Evolutionary conservation across 2,888 invertebrate genomes (phyloP), one percentile per base, ranked within the genome.

Genomic region (Dinocampus coccinellae): DNA sequence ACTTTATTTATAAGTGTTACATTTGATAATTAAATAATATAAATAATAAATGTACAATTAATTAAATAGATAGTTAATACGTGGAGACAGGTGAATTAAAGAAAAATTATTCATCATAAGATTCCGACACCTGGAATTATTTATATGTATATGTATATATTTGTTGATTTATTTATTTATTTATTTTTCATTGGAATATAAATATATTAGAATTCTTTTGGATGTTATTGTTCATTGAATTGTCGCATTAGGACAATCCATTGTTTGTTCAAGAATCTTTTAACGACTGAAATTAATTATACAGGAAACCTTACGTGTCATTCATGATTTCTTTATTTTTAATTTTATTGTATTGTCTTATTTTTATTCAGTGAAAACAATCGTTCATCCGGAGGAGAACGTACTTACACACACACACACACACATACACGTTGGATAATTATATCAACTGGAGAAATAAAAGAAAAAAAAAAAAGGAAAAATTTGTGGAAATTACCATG

Each of bases 141-240:
- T n/a, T n/a, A n/a, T n/a, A n/a, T n/a, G n/a, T n/a, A n/a, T 1
- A 42, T 42, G n/a, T 16, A 2, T 42, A n/a, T 16, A 4, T 13
- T 16, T 42, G 13, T 69, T 67, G 69, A 66, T 36, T 42, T 65
- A 60, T 73, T 75, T 70, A 62, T 75, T 75, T 72, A 73, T 70
- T 72, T 62, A 73, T 52, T 68, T 74, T 73, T 65, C 4, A n/a
- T n/a, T 61, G 63, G 65, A 47, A 34, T 73, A 71, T n/a, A 39
- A 3, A 39, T 39, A n/a, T 3, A n/a, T 39, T 39, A 3, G 39
- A n/a, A 39, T 39, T 2, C 13, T 39, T n/a, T n/a, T n/a, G n/a
- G 4, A 39, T 13, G 11, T 39, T 4, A n/a, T 58, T 47, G 34
- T 58, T 13, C 29, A 62, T 57, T 55, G n/a, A 33, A 22, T 60